Base-by-base conservation (phyloP, 2,797 vertebrate genomes). In the Mareca strepera region DNA sequence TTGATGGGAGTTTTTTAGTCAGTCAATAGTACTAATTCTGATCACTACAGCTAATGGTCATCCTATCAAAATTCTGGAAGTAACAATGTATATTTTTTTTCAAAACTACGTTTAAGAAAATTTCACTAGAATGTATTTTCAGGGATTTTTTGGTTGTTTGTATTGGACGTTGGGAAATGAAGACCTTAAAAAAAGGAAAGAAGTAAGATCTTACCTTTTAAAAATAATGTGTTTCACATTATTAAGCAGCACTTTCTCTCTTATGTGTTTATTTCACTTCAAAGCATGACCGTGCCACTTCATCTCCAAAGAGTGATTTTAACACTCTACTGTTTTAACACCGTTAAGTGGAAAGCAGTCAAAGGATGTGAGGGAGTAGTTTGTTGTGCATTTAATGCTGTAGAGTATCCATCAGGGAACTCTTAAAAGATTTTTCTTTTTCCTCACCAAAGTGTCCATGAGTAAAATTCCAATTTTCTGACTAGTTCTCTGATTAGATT, bases 391-490 rank as follows among this genome's bases (percentile, higher is more conserved):
- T 69, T 91, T 93, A 94, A 63, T 86, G 80, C 70, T 86, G 73
- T 56, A 43, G 89, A 95, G 52, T 69, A 86, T 75, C 23, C 93
- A 93, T 33, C 13, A 53, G 91, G 60, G 93, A 93, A 90, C 78
- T 68, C 53, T 58, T 46, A 64, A 89, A 85, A 89, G 72, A 82
- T 92, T 88, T 93, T 90, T 85, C 46, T 63, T 6, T 91, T 82
- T 86, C 58, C 52, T 90, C 46, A 31, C 59, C 69, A 17, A 94
- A 82, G 58, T 84, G 68, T 90, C 72, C 69, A 63, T 59, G 69
- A 91, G 43, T 62, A 88, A 92, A 96, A 91, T 91, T 92, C 79
- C 63, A 55, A 5, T 93, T 92, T 96, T 81, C 59, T 83, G 59
- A 69, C 29, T 69, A 46, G 59, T 59, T 82, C 50, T 82, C 79